phyloP scores from a whole-genome alignment of 1,140 invertebrate species.

The Vanessa atalanta region DNA sequence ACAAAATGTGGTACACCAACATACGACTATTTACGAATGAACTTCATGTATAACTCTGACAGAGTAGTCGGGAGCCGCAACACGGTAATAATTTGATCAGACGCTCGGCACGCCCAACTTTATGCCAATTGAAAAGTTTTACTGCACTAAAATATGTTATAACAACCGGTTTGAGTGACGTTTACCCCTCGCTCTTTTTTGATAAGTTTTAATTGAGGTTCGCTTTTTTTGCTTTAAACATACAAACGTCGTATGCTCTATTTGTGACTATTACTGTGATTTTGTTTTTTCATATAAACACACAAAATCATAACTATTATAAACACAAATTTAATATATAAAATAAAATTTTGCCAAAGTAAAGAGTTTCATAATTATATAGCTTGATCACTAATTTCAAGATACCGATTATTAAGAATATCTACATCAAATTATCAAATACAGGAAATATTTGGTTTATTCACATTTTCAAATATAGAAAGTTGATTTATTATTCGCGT shows the following conservation, averaged over 20 bases:
- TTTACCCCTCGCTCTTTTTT: conserved; percentile 38
- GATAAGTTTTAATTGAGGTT: conserved; percentile 35
- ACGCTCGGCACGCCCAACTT: conserved; percentile 68
- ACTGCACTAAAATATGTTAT: conserved; percentile 69
- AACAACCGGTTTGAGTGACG: conserved; percentile 64
- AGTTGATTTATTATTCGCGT: not conserved
- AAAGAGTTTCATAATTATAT: too few species aligned
- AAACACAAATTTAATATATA: too few species aligned
- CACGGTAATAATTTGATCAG: conserved; percentile 78
- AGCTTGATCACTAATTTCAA: too few species aligned
- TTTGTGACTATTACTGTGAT: too few species aligned
- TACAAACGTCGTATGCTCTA: not conserved
- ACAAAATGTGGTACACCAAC: conserved; percentile 35
- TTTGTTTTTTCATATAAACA: too few species aligned
- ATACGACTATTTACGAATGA: conserved; percentile 51
- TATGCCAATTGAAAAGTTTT: conserved; percentile 76
- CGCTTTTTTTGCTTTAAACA: not conserved
- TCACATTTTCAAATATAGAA: too few species aligned
- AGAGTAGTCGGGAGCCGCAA: conserved; percentile 63
- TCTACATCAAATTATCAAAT: too few species aligned
- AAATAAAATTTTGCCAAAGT: too few species aligned
- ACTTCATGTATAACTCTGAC: conserved; percentile 52
- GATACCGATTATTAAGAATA: too few species aligned
- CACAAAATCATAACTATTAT: too few species aligned
- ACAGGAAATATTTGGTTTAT: too few species aligned